Evolutionary conservation across 2,113 vertebrate species (phyloP).

Genomic region (Sinosuthora webbiana): DNA sequence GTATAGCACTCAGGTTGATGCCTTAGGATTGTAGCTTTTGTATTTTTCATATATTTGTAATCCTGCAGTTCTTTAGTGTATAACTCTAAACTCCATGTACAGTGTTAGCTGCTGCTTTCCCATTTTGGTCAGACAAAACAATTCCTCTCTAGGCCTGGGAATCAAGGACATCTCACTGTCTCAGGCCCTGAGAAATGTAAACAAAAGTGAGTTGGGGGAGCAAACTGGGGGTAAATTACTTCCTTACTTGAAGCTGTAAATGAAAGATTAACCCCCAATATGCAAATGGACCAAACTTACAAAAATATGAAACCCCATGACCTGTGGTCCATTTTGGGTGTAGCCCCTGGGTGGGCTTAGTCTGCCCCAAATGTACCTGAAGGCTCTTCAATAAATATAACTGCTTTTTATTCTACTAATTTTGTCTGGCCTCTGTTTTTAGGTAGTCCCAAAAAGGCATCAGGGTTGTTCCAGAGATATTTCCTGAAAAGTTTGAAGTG

Average conservation of each 20-base stretch:
- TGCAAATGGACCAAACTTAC: too few relatives aligned
- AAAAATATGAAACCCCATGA: not conserved
- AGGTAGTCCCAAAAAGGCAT: not conserved
- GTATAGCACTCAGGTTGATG: not conserved
- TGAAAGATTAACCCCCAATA: too few relatives aligned
- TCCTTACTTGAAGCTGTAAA: not conserved
- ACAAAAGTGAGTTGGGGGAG: not conserved
- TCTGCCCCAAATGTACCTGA: not conserved
- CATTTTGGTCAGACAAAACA: not conserved
- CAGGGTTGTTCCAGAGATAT: not conserved
- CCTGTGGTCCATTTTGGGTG: not conserved
- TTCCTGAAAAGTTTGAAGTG: not conserved
- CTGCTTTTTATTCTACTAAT: not conserved
- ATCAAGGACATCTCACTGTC: not conserved
- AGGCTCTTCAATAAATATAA: not conserved
- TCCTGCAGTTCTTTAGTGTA: not conserved
- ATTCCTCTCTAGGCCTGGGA: not conserved
- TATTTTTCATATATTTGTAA: not conserved
- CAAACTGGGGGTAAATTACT: not conserved
- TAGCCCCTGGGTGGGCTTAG: not conserved
- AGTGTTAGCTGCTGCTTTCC: not conserved
- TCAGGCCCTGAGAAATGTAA: not conserved
- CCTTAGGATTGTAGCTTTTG: not conserved
- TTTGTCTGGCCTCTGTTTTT: not conserved
- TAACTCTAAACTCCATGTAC: not conserved